Percentiles rank a stretch among this genome's conserved stretches.
phyloP scores from a whole-genome alignment of 1,140 invertebrate genomes.

The Drosophila ficusphila region DNA sequence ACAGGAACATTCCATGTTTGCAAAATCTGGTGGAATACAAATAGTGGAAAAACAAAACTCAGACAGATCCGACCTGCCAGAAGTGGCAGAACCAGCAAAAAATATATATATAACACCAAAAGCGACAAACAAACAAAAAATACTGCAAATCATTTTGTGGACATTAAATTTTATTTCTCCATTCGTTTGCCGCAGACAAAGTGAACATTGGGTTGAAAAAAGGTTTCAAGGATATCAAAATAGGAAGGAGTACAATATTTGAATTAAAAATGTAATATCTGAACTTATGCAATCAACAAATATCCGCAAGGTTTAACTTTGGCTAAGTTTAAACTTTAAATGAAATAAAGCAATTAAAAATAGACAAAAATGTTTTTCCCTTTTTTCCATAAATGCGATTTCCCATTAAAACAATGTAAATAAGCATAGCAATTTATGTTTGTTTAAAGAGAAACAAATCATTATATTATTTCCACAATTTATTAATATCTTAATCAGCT shows the following conservation, averaged over 20 bases:
- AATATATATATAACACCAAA: background rate
- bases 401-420: too few relatives aligned
- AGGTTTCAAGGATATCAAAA: background rate
- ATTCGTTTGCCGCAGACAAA: constrained; percentile 20
- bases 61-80: constrained; percentile 1
- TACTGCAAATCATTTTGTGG: constrained; percentile 66
- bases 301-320: too few relatives aligned
- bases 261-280: background rate
- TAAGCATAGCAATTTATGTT: background rate
- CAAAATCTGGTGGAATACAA: constrained; percentile 27
- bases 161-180: constrained; percentile 58
- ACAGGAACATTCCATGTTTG: constrained; percentile 25
- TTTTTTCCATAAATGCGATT: too few relatives aligned
- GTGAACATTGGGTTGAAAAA: constrained; percentile 30
- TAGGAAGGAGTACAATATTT: background rate
- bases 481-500: background rate
- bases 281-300: background rate
- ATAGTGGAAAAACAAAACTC: constrained; percentile 4
- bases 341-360: too few relatives aligned
- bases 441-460: background rate
- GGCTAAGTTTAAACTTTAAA: too few relatives aligned
- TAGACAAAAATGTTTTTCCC: too few relatives aligned
- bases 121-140: constrained; percentile 35
- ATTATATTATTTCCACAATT: background rate
- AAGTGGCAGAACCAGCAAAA: background rate